Percentiles rank a stretch among this genome's conserved stretches.
phyloP scores from a whole-genome alignment of 2,888 invertebrate genomes.

The Mythimna pallens region DNA sequence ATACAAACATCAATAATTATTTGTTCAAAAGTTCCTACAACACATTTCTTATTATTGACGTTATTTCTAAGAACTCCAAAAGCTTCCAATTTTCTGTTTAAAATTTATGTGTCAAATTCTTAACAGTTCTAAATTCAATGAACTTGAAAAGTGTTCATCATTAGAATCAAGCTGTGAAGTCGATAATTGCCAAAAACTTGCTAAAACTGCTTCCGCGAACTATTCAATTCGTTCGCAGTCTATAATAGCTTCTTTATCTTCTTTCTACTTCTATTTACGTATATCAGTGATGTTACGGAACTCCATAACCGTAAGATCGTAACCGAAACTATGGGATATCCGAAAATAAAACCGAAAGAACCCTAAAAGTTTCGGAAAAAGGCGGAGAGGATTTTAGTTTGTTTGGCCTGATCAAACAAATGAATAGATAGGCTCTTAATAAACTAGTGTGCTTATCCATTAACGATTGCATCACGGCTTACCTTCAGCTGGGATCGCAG shows the following conservation, averaged over 20 bases:
- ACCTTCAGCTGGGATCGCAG: too few relatives aligned
- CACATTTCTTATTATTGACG: conserved; percentile 9
- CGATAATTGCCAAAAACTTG: conserved; percentile 37
- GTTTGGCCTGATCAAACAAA: too few relatives aligned
- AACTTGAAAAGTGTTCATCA: conserved; percentile 11
- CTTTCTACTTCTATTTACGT: neutral
- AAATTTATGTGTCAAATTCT: conserved; percentile 11
- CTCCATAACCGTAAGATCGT: too few relatives aligned
- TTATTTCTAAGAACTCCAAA: conserved; percentile 14
- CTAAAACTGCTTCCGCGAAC: conserved; percentile 39
- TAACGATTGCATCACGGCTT: too few relatives aligned
- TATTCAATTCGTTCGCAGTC: conserved; percentile 11
- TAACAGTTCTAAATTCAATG: conserved; percentile 16
- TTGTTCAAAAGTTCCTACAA: neutral
- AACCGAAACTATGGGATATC: too few relatives aligned
- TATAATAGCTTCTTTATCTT: neutral
- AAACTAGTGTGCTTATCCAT: too few relatives aligned
- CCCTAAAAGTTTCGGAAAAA: too few relatives aligned
- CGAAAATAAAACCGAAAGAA: too few relatives aligned
- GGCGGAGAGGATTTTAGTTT: too few relatives aligned
- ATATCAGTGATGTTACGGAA: too few relatives aligned
- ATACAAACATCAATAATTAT: too few relatives aligned
- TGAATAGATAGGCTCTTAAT: too few relatives aligned
- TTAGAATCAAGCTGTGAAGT: conserved; percentile 47
- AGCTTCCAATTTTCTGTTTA: neutral